Evolutionary conservation across 1,140 invertebrate genomes (phyloP), one percentile per base, ranked within the genome.

Genomic region (Chrysoperla carnea): DNA sequence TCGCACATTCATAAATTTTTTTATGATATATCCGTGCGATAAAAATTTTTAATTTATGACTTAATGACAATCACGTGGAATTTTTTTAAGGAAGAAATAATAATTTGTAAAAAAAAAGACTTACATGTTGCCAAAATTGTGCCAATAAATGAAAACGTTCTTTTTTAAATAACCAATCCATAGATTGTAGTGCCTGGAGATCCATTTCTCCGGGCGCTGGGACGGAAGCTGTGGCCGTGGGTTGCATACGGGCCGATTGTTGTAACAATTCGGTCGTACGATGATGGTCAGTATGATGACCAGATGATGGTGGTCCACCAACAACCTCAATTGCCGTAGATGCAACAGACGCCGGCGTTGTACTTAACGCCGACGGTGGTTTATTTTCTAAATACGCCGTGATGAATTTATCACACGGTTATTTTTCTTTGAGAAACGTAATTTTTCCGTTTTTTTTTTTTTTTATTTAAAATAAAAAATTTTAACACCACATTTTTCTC

Each of bases 131-230:
- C 84, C 84, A 90, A 70, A 89, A 89, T 64, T 89, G 84, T 58
- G 82, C 84, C 61, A 90, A 75, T 58, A 88, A 71, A 71, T 86
- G 87, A 67, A 88, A 86, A 67, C 82, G 73, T 71, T 89, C 84
- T 69, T 88, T 90, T 73, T 88, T 89, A 73, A 88, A 86, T 63
- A 90, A 76, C 84, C 84, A 88, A 72, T 90, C 85, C 84, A 88
- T 86, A 62, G 83, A 84, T 70, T 86, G 83, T 74, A 86, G 82
- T 66, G 81, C 75, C 69, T 81, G 78, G 58, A 82, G 73, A 71
- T 81, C 78, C 76, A 81, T 81, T 68, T 75, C 79, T 64, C 72
- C 70, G 59, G 72, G 72, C 64, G 74, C 76, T 49, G 57, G 58
- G 29, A 62, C 51, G 46, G 56, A 56, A 56, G 66, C 66, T 52